Conservation (phyloP, 1,140 invertebrate genomes). For the Probaryconus sp. region DNA sequence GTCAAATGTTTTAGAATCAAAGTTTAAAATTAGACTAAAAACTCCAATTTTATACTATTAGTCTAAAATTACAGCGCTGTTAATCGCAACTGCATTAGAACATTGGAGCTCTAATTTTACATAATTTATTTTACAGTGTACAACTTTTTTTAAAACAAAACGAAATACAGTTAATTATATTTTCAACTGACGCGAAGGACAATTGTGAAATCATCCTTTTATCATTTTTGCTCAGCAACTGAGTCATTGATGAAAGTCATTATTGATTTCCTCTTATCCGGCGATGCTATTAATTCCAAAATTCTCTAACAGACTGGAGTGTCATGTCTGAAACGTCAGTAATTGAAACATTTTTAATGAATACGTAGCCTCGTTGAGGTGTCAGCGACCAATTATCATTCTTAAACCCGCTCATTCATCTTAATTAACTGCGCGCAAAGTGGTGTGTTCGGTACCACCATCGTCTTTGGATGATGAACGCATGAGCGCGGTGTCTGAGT, state of each 20-base stretch:
- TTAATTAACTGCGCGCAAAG: constrained; percentile 55
- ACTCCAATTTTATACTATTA: no score
- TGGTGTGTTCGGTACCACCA: constrained; percentile 35
- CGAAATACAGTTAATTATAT: no score
- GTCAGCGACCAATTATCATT: constrained; percentile 47
- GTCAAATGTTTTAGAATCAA: no score
- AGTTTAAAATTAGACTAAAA: no score
- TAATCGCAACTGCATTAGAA: no score
- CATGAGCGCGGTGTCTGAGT: constrained; percentile 56
- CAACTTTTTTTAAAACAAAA: no score
- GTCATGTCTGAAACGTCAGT: constrained; percentile 29
- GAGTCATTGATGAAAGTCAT: constrained; percentile 5
- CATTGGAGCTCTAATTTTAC: no score
- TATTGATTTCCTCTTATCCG: constrained; percentile 26
- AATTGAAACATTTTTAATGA: constrained; percentile 55
- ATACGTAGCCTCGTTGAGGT: constrained; percentile 39
- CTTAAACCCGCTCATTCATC: constrained; percentile 44
- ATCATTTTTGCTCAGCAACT: no score
- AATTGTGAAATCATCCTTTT: no score
- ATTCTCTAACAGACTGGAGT: constrained; percentile 14
- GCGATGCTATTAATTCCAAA: constrained; percentile 11
- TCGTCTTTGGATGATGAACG: constrained; percentile 58
- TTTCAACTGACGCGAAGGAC: no score
- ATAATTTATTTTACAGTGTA: no score
- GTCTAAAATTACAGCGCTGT: no score